Evolutionary conservation across 2,888 invertebrate genomes (phyloP).

Genomic region (Synergus gifuensis): DNA sequence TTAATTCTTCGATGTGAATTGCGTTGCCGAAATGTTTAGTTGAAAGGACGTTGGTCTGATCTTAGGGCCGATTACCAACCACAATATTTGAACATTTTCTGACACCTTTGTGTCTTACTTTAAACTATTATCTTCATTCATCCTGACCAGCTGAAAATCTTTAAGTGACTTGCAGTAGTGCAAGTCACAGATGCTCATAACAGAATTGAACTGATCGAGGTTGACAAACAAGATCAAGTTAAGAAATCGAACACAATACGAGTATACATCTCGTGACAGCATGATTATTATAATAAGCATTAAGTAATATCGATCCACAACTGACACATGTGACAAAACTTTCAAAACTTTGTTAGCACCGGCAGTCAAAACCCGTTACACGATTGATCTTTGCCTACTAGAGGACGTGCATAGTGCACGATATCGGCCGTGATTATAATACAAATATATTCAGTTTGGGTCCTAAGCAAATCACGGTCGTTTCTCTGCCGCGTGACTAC

Average conservation of each 20-base stretch:
- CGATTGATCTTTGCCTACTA: slow-evolving; percentile 47
- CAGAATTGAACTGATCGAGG: background rate
- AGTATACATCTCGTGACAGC: background rate
- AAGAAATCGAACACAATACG: slow-evolving; percentile 1
- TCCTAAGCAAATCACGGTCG: slow-evolving; percentile 42
- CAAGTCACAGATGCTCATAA: background rate
- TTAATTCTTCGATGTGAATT: background rate
- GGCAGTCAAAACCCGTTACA: slow-evolving; percentile 50
- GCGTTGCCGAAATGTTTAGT: background rate
- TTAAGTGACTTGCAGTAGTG: slow-evolving; percentile 1
- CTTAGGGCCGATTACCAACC: background rate
- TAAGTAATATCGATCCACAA: background rate
- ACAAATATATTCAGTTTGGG: slow-evolving; percentile 20
- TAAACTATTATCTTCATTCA: background rate
- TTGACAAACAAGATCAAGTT: background rate
- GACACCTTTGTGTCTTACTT: background rate
- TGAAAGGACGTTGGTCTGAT: background rate
- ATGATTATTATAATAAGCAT: background rate
- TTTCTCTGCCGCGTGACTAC: slow-evolving; percentile 26
- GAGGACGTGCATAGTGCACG: slow-evolving; percentile 40
- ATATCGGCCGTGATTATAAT: slow-evolving; percentile 14
- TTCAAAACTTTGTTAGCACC: background rate
- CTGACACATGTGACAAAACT: slow-evolving; percentile 23
- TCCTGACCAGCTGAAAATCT: background rate
- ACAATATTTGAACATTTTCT: slow-evolving; percentile 29